Percentiles rank a stretch among this genome's conserved stretches.
Evolutionary conservation across 2,888 invertebrate genomes (phyloP).

Genomic region (Hydrotaea cyrtoneurina): DNA sequence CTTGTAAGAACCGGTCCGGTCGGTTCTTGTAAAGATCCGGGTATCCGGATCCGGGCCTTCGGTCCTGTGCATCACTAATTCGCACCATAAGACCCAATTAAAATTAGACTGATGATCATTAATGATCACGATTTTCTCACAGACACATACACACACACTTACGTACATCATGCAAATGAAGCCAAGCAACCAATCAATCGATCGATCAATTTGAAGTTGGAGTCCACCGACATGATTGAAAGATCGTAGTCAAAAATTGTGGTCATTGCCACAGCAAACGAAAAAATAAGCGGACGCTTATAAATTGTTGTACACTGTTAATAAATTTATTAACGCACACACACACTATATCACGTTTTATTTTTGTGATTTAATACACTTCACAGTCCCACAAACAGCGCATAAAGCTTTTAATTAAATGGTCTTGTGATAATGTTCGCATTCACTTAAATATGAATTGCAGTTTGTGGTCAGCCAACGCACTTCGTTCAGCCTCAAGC

Average conservation of each 20-base stretch:
- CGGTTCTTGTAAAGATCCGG: no score
- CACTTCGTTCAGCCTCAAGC: neutral
- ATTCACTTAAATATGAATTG: neutral
- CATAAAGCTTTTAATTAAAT: constrained; percentile 11
- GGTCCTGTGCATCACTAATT: no score
- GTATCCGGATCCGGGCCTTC: no score
- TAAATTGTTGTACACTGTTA: no score
- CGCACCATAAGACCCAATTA: neutral
- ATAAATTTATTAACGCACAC: no score
- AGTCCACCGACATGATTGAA: no score
- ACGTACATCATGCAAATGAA: neutral
- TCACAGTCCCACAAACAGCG: neutral
- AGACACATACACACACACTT: neutral
- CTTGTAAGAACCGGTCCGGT: no score
- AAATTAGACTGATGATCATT: neutral
- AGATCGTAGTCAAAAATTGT: constrained; percentile 29
- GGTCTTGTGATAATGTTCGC: neutral
- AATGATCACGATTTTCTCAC: neutral
- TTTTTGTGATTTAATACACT: neutral
- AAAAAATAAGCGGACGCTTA: neutral
- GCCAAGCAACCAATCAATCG: neutral
- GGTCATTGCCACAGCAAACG: constrained; percentile 48
- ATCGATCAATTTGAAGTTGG: no score
- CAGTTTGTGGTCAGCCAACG: neutral
- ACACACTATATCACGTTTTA: neutral